These are phyloP conservation scores for Eristalis tenax DNA, from an alignment of 2,888 invertebrate species.

Conservation along the genomic window DNA sequence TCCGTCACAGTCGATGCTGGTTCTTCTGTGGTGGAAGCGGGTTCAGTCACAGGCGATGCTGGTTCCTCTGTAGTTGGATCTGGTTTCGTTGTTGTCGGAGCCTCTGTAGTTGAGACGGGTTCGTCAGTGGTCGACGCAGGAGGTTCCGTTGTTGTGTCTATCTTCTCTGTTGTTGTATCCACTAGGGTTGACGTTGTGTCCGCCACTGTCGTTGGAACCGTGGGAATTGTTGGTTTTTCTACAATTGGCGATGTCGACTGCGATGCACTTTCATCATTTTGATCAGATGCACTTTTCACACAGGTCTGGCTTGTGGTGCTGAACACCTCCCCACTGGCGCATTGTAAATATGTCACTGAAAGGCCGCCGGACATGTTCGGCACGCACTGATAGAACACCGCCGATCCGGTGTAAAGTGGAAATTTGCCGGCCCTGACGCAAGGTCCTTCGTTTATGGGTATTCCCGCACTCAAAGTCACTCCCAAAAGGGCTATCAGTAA, in stretches of 20 bases:
- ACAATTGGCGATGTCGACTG: conserved; percentile 38
- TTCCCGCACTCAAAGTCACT: neutral
- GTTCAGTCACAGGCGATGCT: too few relatives aligned
- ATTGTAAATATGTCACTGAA: conserved; percentile 42
- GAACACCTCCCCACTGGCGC: conserved; percentile 32
- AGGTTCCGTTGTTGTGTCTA: neutral
- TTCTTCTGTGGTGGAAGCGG: too few relatives aligned
- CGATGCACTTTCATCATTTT: conserved; percentile 27
- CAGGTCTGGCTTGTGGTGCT: neutral
- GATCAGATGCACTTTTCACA: neutral
- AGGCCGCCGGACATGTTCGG: conserved; percentile 22
- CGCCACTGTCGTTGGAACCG: neutral
- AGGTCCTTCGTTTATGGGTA: conserved; percentile 26
- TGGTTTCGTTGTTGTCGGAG: neutral
- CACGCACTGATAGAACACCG: conserved; percentile 39
- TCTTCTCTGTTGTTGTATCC: neutral
- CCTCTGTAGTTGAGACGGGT: too few relatives aligned
- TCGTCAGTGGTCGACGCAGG: conserved; percentile 15
- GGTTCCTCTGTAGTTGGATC: too few relatives aligned
- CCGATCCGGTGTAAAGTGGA: conserved; percentile 31
- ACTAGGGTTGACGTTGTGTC: neutral
- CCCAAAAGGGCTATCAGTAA: conserved; percentile 39
- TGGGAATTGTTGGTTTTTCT: conserved; percentile 50
- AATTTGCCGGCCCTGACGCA: conserved; percentile 35
- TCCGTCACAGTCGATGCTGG: too few relatives aligned